Base-by-base conservation (phyloP, 2,113 vertebrate genomes). In the Suncus etruscus region DNA sequence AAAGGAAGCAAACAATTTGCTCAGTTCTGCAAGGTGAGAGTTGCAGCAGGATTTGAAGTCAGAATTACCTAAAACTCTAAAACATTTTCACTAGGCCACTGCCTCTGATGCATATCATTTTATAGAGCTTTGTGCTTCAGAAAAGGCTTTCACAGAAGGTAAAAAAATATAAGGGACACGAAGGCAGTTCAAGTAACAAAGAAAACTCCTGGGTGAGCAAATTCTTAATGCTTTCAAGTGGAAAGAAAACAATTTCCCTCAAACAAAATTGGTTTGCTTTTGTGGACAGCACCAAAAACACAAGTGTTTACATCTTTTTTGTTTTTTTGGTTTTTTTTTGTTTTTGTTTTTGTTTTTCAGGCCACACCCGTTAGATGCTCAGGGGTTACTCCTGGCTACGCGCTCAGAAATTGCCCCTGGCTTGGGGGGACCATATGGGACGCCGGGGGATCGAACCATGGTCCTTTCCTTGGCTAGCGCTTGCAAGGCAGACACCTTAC, bases 211-310 rank as follows among this genome's bases (percentile, higher is more conserved):
- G 65, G 65, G 54, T 48, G 31, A 81, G 25, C n/a, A 81, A 66
- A 87, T 8, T 74, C 50, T 70, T 66, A 81, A 16, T 27, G 80
- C 83, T 86, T 83, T 94, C 48, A 79, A 76, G 78, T 76, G 81
- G 18, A 47, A 18, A 63, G 27, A 54, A 75, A 76, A 69, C 22
- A 80, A 50, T 80, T 90, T 92, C 89, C 39, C 86, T 91, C 76
- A 83, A 80, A 81, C 80, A 92, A 91, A 82, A 63, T 16, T 15
- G 1, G 11, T 69, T 89, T 77, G 68, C 45, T 76, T 90, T 47
- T 65, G 54, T 31, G 20, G 86, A 54, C 8, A 80, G 47, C 29
- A 74, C 63, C 54, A 90, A 22, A n/a, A 29, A 31, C 31, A 27
- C 8, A 10, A 86, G 68, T 11, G 1, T 45, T n/a, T 18, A 25